phyloP scores from a whole-genome alignment of 2,888 invertebrate species.

The Corythucha ciliata region DNA sequence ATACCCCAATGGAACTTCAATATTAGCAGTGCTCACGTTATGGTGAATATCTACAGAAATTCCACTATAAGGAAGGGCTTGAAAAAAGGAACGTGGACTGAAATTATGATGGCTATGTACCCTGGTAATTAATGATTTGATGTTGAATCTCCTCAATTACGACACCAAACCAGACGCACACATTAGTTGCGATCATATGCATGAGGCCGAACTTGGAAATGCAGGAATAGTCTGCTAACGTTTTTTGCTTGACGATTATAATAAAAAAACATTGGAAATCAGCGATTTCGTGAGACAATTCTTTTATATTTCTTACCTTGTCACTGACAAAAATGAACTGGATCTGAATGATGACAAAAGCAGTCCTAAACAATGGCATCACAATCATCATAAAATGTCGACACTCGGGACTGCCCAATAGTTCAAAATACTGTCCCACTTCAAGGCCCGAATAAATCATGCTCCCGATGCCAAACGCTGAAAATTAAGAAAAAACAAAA shows the following conservation, averaged over 20 bases:
- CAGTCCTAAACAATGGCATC: constrained; percentile 70
- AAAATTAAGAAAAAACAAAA: constrained; percentile 20
- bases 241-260: constrained; percentile 23
- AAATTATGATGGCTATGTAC: background rate
- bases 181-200: constrained; percentile 88
- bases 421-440: constrained; percentile 56
- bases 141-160: constrained; percentile 80
- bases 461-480: constrained; percentile 47
- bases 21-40: no score
- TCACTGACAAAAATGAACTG: constrained; percentile 90
- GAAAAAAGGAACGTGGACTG: no score
- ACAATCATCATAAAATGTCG: constrained; percentile 54
- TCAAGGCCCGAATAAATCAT: constrained; percentile 50
- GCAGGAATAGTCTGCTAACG: constrained; percentile 16
- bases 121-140: constrained; percentile 52
- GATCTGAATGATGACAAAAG: constrained; percentile 79
- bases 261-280: background rate
- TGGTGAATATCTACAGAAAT: no score
- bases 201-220: constrained; percentile 65
- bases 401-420: constrained; percentile 44
- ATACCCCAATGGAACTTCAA: no score
- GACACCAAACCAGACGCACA: constrained; percentile 87
- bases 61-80: no score
- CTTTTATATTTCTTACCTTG: constrained; percentile 44
- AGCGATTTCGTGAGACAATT: no score